Percentiles rank a stretch among this genome's conserved stretches.
Conservation (phyloP, 23 tunicate species). For the Oikopleura vanhoeffeni region DNA sequence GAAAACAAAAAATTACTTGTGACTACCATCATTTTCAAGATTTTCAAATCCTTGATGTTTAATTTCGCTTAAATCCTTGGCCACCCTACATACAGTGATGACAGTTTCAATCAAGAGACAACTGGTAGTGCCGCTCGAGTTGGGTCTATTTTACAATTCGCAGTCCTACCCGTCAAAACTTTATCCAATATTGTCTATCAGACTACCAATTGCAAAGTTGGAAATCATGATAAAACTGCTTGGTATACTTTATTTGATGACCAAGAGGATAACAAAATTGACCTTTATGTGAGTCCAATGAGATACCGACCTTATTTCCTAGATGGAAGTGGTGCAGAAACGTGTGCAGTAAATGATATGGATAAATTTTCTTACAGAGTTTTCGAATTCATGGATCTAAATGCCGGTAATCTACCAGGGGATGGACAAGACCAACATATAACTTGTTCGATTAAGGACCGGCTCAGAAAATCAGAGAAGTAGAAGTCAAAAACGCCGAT, state of each 20-base stretch:
- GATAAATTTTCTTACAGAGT: not conserved
- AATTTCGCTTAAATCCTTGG: no score
- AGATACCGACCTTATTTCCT: not conserved
- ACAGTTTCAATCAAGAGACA: not conserved
- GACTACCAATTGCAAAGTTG: not conserved
- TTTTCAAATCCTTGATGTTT: no score
- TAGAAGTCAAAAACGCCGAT: no score
- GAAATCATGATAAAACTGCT: not conserved
- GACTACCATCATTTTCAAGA: no score
- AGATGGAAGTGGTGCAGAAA: not conserved
- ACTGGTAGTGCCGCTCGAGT: no score
- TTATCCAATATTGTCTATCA: not conserved
- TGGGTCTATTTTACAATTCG: no score
- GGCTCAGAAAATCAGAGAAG: no score
- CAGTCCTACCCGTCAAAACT: no score
- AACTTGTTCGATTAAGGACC: not conserved
- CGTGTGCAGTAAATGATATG: not conserved
- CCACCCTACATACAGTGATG: not conserved
- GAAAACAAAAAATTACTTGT: no score
- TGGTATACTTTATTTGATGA: not conserved
- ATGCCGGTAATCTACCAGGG: no score
- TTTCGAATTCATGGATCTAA: not conserved
- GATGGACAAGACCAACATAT: not conserved
- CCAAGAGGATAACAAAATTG: not conserved
- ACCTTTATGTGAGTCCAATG: not conserved